A percentile compares a stretch with the other conserved stretches of the same genome.
Conservation (phyloP, 2,113 vertebrate genomes). For the Catagonus wagneri region DNA sequence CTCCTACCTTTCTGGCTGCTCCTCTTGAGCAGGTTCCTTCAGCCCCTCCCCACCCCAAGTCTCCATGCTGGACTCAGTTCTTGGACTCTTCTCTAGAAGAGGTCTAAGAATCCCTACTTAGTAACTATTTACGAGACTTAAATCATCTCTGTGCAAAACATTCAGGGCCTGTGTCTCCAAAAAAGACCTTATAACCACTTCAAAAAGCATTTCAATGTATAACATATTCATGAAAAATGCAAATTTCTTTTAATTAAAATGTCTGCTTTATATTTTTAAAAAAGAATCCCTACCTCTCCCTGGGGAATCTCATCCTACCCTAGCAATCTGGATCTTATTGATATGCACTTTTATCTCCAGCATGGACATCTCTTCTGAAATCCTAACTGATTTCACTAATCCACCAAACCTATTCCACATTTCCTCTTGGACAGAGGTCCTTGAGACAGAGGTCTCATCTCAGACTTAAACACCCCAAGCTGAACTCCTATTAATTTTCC, state of each 20-base stretch:
- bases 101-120: no score
- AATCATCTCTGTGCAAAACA: background rate
- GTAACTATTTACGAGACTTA: background rate
- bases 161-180: background rate
- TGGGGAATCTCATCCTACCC: background rate
- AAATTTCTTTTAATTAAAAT: slow-evolving; percentile 11
- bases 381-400: background rate
- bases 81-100: background rate
- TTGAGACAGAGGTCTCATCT: background rate
- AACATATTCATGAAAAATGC: background rate
- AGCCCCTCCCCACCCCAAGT: background rate
- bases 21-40: background rate
- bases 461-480: background rate
- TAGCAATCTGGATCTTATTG: background rate
- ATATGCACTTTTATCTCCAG: background rate
- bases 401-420: background rate
- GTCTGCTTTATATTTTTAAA: background rate
- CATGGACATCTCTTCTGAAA: background rate
- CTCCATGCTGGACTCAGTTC: background rate
- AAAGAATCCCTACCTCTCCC: background rate
- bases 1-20: background rate
- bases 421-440: background rate
- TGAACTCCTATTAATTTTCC: background rate
- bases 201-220: background rate
- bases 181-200: background rate